Base-by-base conservation (phyloP, 1,140 invertebrate species). In the Lamellibrachia luymesi region DNA sequence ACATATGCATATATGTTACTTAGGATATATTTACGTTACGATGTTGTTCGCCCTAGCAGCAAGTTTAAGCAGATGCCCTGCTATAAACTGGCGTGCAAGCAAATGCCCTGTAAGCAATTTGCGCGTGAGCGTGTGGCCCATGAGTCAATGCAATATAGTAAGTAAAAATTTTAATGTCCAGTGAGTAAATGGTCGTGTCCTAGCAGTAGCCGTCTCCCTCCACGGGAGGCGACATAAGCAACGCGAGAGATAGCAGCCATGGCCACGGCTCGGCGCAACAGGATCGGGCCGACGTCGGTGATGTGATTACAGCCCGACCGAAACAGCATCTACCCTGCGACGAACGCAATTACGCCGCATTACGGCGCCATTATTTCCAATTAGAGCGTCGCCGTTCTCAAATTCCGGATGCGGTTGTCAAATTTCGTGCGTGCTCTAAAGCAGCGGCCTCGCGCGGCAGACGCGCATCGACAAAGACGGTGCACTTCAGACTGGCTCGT, bases 391-490 rank as follows among this genome's bases (percentile, higher is more conserved):
- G 64, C 64, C 64, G 25, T 80, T 80, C 64, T 80, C 64, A 17
- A 80, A 80, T 80, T 80, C 64, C 64, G 64, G 64, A 80, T 80
- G 64, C 64, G 64, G 64, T 80, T 80, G 64, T 80, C 64, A 80
- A 80, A 80, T 80, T 80, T 22, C 64, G 64, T 80, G 64, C 64
- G 7, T 80, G 64, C 13, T 22, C 13, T 22, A 22, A 80, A 22
- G 64, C 64, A 2, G 64, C 64, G 13, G 5, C 13, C 13, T 6
- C 64, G 64, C 13, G 64, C 64, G 2, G 17, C 64, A 8, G 64
- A 80, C 64, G 25, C 64, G 64, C 64, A 80, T 22, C 13, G 64
- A 80, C 64, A 80, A 80, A 8, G 64, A 80, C 5, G 7, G 64
- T 2, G 64, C 64, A 80, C 64, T 80, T 80, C 8, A 80, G 64